Evolutionary conservation across 2,888 invertebrate genomes (phyloP), one percentile per base, ranked within the genome.

Genomic region (Boloria selene): DNA sequence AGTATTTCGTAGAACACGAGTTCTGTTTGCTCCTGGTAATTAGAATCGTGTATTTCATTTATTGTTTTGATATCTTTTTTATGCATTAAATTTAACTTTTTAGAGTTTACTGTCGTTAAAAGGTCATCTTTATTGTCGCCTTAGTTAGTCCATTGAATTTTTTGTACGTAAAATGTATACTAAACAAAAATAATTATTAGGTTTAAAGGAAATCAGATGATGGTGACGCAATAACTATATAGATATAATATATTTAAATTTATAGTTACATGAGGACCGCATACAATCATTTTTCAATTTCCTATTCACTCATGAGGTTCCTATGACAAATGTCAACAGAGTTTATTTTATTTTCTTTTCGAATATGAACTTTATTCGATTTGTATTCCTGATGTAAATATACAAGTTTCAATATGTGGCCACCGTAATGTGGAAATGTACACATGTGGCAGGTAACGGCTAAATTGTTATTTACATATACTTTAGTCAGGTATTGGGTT

Each of bases 51-150:
- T 73, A 78, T 76, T 75, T 42, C 18, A 4, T 55, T 55, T 55
- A 14, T 55, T 74, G 77, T 74, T 60, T 75, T 85, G 83, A n/a
- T n/a, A n/a, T n/a, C n/a, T 85, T 86, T 86, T 79, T 73, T 77
- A 68, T 83, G 82, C 83, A 79, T 80, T 81, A 81, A 83, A 77
- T 78, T 61, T 31, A 16, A 53, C 22, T 3, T 53, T 38, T 53
- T 38, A n/a, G n/a, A n/a, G 38, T 6, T 3, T 47, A 51, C 2
- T 47, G 14, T 63, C 16, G 1, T n/a, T 44, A 16, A 61, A 22
- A 10, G 5, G 13, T 44, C 10, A 44, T 58, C 42, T 58, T n/a
- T 10, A 22, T 10, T 3, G 10, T 26, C 3, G 13, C 7, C 22
- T 45, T 26, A 26, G 1, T 53, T 7, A 1, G 26, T 58, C 7